Conservation (phyloP, 2,797 vertebrate species). For the Onychomys torridus region DNA sequence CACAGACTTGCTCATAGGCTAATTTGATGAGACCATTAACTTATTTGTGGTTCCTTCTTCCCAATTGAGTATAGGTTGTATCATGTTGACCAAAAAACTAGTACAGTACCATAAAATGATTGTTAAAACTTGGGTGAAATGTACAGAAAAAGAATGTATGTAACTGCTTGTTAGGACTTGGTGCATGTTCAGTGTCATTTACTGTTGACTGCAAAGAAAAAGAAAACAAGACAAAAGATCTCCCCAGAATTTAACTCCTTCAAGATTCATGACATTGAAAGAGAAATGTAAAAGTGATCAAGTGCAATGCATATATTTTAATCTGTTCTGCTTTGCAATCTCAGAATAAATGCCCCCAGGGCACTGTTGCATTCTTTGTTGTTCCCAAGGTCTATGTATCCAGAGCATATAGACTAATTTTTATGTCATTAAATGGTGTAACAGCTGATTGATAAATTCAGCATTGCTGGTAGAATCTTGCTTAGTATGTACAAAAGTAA, state of each 20-base stretch:
- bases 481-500: background rate
- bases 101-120: background rate
- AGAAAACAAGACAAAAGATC: background rate
- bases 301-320: background rate
- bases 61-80: background rate
- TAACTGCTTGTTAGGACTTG: background rate
- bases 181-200: background rate
- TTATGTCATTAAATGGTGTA: background rate
- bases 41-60: too few relatives aligned
- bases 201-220: too few relatives aligned
- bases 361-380: too few relatives aligned
- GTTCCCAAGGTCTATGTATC: too few relatives aligned
- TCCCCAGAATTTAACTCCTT: background rate
- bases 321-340: background rate
- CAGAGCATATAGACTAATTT: background rate
- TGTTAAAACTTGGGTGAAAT: background rate
- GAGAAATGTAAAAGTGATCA: background rate
- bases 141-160: background rate
- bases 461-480: too few relatives aligned
- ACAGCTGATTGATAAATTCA: background rate
- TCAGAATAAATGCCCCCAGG: background rate
- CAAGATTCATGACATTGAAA: background rate
- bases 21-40: too few relatives aligned
- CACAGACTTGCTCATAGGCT: too few relatives aligned
- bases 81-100: background rate